Evolutionary conservation across 1,140 invertebrate genomes (phyloP).

Genomic region (Ostrea edulis): DNA sequence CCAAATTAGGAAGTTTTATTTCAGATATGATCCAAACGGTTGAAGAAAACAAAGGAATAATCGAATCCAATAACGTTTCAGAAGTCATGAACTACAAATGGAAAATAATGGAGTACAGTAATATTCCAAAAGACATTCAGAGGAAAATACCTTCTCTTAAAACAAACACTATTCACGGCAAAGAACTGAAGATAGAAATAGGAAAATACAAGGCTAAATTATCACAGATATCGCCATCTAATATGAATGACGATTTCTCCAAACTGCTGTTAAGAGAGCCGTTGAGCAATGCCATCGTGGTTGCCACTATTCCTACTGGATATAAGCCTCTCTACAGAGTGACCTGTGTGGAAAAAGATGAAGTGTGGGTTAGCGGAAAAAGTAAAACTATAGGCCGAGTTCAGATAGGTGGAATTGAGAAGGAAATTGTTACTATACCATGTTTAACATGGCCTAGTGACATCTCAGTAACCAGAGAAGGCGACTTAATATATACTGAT

Average conservation of each 20-base stretch:
- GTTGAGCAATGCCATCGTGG: not conserved
- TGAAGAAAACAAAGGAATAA: not conserved
- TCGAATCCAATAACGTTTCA: not conserved
- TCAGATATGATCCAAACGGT: not conserved
- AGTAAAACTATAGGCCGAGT: not conserved
- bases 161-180: not conserved
- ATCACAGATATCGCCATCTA: not conserved
- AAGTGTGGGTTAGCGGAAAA: not conserved
- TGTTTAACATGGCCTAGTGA: not conserved
- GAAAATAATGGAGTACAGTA: not conserved
- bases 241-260: not conserved
- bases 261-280: not conserved
- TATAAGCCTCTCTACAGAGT: not conserved
- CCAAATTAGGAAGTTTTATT: not conserved
- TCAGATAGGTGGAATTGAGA: not conserved
- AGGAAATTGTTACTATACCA: not conserved
- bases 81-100: not conserved
- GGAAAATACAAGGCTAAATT: not conserved
- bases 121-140: not conserved
- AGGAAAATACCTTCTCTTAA: not conserved
- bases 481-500: not conserved
- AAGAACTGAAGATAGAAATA: not conserved
- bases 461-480: not conserved
- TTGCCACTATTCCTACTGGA: not conserved
- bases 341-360: not conserved